A percentile compares a stretch with the other conserved stretches of the same genome.
phyloP scores from a whole-genome alignment of 2,888 invertebrate species.

The Digitonthophagus gazella region DNA sequence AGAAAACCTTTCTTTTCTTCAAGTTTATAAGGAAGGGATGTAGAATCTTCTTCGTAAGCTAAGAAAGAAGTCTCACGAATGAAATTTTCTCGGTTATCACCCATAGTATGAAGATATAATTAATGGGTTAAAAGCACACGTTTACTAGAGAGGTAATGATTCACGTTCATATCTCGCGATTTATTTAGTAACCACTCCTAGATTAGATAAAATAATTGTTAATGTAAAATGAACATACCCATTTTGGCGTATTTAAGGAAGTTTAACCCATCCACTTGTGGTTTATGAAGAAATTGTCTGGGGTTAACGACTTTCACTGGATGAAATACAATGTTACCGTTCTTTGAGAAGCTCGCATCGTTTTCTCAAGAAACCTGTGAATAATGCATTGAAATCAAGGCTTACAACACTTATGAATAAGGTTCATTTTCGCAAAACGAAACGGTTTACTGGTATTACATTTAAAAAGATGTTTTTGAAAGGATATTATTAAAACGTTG shows the following conservation, averaged over 20 bases:
- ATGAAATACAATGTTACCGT: slow-evolving; percentile 3
- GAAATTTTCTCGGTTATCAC: slow-evolving; percentile 10
- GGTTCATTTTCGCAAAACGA: background rate
- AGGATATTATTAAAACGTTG: too few relatives aligned
- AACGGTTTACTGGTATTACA: background rate
- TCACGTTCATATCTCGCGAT: background rate
- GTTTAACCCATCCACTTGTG: slow-evolving; percentile 1
- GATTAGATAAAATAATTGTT: slow-evolving; percentile 13
- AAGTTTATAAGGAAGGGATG: slow-evolving; percentile 29
- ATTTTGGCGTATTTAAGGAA: background rate
- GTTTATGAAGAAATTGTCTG: background rate
- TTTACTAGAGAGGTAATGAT: background rate
- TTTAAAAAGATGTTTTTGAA: too few relatives aligned
- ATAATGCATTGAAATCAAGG: slow-evolving; percentile 8
- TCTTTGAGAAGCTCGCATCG: background rate
- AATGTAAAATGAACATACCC: slow-evolving; percentile 6
- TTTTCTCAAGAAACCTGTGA: slow-evolving; percentile 16
- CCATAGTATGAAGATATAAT: slow-evolving; percentile 3
- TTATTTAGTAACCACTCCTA: background rate
- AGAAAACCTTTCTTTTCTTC: slow-evolving; percentile 20
- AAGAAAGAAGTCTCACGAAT: slow-evolving; percentile 31
- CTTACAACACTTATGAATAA: too few relatives aligned
- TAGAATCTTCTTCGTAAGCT: slow-evolving; percentile 21
- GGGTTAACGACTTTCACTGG: slow-evolving; percentile 20
- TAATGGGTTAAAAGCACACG: too few relatives aligned